phyloP scores from a whole-genome alignment of 2,797 vertebrate species.

The Natrix natrix region DNA sequence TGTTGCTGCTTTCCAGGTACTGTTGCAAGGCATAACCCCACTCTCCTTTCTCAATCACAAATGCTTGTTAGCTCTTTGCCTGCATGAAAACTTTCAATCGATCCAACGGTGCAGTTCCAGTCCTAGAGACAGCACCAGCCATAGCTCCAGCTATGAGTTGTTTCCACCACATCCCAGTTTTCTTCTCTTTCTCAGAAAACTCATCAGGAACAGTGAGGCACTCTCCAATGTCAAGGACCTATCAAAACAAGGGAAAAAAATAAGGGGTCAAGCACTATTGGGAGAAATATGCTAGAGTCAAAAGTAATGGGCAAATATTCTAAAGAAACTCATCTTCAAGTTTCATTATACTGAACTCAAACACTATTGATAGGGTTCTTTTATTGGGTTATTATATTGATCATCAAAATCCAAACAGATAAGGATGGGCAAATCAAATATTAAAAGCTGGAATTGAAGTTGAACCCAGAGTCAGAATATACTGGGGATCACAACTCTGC shows the following conservation, averaged over 20 bases:
- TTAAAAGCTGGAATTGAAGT: neutral
- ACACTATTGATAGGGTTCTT: too few species aligned
- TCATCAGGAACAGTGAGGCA: slow-evolving; percentile 69
- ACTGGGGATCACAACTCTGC: neutral
- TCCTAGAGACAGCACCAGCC: slow-evolving; percentile 68
- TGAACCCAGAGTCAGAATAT: neutral
- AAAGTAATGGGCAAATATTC: neutral
- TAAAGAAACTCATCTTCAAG: neutral
- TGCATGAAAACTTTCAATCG: slow-evolving; percentile 75
- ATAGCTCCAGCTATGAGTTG: slow-evolving; percentile 67
- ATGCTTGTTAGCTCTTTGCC: slow-evolving; percentile 46
- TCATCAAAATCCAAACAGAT: neutral
- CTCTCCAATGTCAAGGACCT: slow-evolving; percentile 73
- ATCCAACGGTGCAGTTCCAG: slow-evolving; percentile 71
- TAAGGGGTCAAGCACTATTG: too few species aligned
- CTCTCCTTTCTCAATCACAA: too few species aligned
- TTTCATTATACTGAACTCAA: neutral
- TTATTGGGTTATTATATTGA: too few species aligned
- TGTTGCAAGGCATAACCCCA: neutral
- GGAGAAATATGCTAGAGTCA: neutral
- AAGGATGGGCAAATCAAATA: neutral
- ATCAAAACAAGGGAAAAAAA: neutral
- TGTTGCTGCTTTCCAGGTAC: too few species aligned
- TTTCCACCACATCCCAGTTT: slow-evolving; percentile 70
- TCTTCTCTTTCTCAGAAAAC: slow-evolving; percentile 69